Conservation (phyloP, 2,888 invertebrate genomes). For the Pterostichus niger region DNA sequence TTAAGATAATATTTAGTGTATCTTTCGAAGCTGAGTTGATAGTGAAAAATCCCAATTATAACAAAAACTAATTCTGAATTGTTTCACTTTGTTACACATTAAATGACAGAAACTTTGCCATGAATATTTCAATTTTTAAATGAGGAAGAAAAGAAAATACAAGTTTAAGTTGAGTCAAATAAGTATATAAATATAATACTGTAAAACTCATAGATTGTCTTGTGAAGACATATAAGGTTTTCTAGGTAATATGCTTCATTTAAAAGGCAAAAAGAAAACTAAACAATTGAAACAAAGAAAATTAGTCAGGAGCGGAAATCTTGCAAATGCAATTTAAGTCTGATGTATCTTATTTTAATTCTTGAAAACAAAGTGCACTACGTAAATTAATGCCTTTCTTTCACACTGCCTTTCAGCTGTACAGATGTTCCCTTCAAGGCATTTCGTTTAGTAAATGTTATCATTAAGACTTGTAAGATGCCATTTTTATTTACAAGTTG, state of each 20-base stretch:
- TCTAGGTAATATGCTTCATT: neutral
- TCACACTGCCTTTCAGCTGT: neutral
- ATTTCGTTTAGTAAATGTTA: constrained; percentile 1
- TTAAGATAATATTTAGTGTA: no score
- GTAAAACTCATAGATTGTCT: no score
- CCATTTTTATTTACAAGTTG: neutral
- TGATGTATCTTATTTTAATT: constrained; percentile 42
- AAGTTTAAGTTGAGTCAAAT: no score
- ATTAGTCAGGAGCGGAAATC: constrained; percentile 16
- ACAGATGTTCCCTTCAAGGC: neutral
- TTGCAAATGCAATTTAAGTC: constrained; percentile 43
- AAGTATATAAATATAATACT: no score
- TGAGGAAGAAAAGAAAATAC: no score
- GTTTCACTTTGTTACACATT: no score
- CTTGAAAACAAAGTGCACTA: constrained; percentile 28
- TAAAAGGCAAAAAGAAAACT: neutral
- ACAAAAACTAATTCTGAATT: no score
- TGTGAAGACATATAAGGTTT: no score
- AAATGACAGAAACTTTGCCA: no score
- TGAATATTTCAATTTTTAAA: no score
- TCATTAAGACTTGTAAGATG: neutral
- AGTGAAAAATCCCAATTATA: no score
- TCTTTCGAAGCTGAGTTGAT: no score
- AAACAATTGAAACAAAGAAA: neutral
- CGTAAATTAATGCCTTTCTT: constrained; percentile 27